phyloP scores from a whole-genome alignment of 2,797 vertebrate genomes.

The Acipenser ruthenus region DNA sequence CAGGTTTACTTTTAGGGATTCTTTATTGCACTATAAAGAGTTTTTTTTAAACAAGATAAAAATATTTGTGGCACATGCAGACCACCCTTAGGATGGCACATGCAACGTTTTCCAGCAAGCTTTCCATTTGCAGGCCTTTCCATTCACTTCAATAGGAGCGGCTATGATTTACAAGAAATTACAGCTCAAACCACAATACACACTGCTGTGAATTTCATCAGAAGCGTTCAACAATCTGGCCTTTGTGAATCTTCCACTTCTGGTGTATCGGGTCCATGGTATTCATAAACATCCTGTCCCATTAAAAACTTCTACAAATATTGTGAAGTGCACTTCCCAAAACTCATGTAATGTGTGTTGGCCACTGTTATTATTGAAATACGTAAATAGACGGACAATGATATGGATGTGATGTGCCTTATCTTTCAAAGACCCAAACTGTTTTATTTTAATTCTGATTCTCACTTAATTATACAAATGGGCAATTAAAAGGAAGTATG shows the following conservation, averaged over 20 bases:
- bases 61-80: slow-evolving; percentile 8
- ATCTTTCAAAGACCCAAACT: too few species aligned
- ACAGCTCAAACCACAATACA: slow-evolving; percentile 44
- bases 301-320: slow-evolving; percentile 81
- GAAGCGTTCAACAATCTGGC: slow-evolving; percentile 44
- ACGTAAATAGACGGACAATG: too few species aligned
- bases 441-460: too few species aligned
- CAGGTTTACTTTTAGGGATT: background rate
- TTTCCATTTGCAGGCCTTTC: slow-evolving; percentile 10
- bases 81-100: slow-evolving; percentile 3
- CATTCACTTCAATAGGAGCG: background rate
- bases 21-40: background rate
- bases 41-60: background rate
- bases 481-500: too few species aligned
- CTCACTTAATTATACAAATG: too few species aligned
- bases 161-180: slow-evolving; percentile 41
- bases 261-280: slow-evolving; percentile 67
- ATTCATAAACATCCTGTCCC: slow-evolving; percentile 76
- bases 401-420: too few species aligned
- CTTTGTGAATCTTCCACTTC: slow-evolving; percentile 50
- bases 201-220: slow-evolving; percentile 49
- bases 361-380: too few species aligned
- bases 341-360: slow-evolving; percentile 19
- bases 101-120: slow-evolving; percentile 4
- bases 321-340: slow-evolving; percentile 44